A percentile compares a stretch with the other conserved stretches of the same genome.
phyloP scores from a whole-genome alignment of 2,888 invertebrate species.

The Rhynchonema sp. region DNA sequence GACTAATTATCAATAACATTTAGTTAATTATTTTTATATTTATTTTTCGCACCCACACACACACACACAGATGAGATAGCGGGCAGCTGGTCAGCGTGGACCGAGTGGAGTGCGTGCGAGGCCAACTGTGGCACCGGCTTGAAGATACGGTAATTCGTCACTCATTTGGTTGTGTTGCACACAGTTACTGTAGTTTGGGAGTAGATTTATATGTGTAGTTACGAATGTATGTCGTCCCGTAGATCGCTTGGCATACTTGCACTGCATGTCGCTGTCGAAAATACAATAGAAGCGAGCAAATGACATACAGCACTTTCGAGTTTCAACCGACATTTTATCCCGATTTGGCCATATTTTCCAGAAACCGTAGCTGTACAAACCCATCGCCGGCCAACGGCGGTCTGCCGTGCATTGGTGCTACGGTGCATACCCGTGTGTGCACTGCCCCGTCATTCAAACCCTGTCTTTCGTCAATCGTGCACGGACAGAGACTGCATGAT shows the following conservation, averaged over 20 bases:
- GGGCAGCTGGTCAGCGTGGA: conserved; percentile 21
- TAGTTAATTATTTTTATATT: neutral
- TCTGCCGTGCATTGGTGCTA: neutral
- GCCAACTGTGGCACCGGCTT: conserved; percentile 14
- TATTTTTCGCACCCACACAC: neutral
- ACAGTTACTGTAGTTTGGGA: neutral
- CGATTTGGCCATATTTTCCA: no score
- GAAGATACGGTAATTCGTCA: no score
- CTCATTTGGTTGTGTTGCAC: neutral
- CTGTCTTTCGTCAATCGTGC: no score
- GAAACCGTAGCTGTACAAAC: neutral
- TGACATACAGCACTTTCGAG: no score
- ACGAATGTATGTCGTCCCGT: neutral
- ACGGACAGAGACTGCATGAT: no score
- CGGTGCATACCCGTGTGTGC: neutral
- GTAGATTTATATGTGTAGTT: neutral
- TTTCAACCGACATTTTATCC: no score
- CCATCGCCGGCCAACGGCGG: neutral
- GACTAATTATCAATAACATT: neutral
- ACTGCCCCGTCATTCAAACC: neutral
- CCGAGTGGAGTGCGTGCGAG: conserved; percentile 20
- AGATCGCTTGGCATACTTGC: no score
- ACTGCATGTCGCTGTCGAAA: no score
- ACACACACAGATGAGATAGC: conserved; percentile 9
- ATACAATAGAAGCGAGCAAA: no score